Evolutionary conservation across 2,797 vertebrate genomes (phyloP), one percentile per base, ranked within the genome.

Genomic region (Peromyscus nudipes): DNA sequence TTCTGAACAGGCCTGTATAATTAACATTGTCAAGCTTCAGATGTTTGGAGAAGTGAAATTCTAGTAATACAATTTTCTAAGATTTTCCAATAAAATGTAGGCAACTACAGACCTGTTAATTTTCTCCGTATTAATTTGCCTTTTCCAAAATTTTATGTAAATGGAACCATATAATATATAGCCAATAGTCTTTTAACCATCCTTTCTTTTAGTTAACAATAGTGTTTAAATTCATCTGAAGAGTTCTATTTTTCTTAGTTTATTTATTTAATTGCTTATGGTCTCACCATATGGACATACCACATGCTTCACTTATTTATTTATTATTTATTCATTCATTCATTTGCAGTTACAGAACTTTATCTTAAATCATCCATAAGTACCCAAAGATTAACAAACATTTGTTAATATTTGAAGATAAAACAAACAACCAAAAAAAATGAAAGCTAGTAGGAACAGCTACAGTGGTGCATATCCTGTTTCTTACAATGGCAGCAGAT

Each of bases 341-440:
- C 73, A 75, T 82, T 87, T 96, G 40, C 13, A 40, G 57, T 95
- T 43, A 97, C 19, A 92, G 73, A 89, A 85, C 37, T 97, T 98
- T 96, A 97, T 96, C 97, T 93, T 77, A 96, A 96, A 64, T 21
- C 80, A 97, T 75, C 43, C 83, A n/a, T 85, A 92, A 89, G 85
- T 84, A 93, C 16, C 19, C 81, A 94, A 84, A 73, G 29, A 88
- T 93, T 60, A 84, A 97, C 81, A 94, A 84, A 73, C n/a, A 88
- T 93, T 60, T 84, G 97, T 52, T 52, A 52, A 52, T 90, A 46
- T 65, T 93, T 73, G 93, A 91, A 85, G 89, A 76, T n/a, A 83
- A 77, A 75, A 52, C 10, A 91, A 87, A 92, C 57, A 77, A 17
- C 57, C 57, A 49, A 11, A 49, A 49, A 49, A 11, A 52, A 92